Evolutionary conservation across 2,113 vertebrate genomes (phyloP).

Genomic region (Pomatostomus ruficeps): DNA sequence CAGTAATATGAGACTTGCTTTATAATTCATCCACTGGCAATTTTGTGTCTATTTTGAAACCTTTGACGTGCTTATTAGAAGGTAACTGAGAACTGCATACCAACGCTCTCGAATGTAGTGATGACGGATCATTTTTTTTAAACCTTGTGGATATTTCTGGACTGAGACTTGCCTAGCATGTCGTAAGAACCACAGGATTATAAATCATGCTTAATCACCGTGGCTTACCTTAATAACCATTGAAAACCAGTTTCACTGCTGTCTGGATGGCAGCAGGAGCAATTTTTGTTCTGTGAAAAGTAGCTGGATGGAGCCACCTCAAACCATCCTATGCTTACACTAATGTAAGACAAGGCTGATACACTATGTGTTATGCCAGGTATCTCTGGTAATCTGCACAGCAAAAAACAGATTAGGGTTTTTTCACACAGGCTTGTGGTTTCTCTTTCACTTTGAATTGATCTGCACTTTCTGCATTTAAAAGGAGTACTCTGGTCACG

Average conservation of each 20-base stretch:
- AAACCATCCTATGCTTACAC: background rate
- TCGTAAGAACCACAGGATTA: background rate
- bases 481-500: background rate
- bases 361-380: background rate
- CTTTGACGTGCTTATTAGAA: background rate
- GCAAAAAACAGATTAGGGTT: background rate
- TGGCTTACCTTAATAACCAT: background rate
- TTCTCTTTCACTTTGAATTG: background rate
- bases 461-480: background rate
- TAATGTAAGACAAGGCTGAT: background rate
- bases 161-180: background rate
- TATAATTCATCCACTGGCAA: background rate
- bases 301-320: background rate
- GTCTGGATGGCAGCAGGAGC: background rate
- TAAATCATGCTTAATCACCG: background rate
- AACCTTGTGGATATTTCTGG: background rate
- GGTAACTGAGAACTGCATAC: background rate
- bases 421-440: background rate
- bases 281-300: background rate
- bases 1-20: background rate
- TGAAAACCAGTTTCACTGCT: background rate
- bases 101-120: background rate
- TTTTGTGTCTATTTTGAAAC: slow-evolving; percentile 15
- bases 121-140: background rate
- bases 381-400: background rate